A percentile compares a stretch with the other conserved stretches of the same genome.
Conservation (phyloP, 2,113 vertebrate species). For the Vombatus ursinus region DNA sequence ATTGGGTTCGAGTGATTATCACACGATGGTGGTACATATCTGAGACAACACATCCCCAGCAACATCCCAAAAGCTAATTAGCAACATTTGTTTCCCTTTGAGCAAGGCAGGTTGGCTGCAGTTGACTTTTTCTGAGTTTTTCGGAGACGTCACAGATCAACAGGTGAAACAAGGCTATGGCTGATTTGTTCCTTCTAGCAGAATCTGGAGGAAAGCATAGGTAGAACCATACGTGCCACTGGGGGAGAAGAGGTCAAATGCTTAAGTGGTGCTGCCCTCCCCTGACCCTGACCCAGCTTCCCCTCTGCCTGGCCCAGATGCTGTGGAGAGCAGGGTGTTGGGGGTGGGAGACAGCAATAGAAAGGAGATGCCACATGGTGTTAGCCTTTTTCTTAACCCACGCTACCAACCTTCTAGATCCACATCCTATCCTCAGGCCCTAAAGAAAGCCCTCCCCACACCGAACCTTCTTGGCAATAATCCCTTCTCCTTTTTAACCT, state of each 20-base stretch:
- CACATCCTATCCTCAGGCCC: not conserved
- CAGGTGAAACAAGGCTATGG: not conserved
- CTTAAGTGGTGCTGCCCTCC: not conserved
- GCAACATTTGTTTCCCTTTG: not conserved
- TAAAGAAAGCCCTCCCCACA: not conserved
- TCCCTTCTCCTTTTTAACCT: not conserved
- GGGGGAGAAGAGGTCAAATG: not conserved
- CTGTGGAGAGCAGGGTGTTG: not conserved
- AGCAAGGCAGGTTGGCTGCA: not conserved
- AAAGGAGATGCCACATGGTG: not conserved
- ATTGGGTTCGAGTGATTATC: conserved; percentile 1
- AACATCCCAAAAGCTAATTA: conserved; percentile 1
- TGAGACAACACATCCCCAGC: not conserved
- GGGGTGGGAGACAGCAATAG: not conserved
- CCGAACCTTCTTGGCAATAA: not conserved
- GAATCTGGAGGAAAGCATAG: not conserved
- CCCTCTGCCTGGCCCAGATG: not conserved
- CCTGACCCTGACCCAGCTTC: not conserved
- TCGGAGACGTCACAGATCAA: not conserved
- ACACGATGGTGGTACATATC: not conserved
- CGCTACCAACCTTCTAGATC: not conserved
- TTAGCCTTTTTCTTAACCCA: not conserved
- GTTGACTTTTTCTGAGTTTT: not conserved
- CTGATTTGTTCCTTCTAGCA: not conserved
- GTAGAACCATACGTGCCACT: not conserved